Evolutionary conservation across 2,113 vertebrate species (phyloP), one percentile per base, ranked within the genome.

Genomic region (Serilophus lunatus): DNA sequence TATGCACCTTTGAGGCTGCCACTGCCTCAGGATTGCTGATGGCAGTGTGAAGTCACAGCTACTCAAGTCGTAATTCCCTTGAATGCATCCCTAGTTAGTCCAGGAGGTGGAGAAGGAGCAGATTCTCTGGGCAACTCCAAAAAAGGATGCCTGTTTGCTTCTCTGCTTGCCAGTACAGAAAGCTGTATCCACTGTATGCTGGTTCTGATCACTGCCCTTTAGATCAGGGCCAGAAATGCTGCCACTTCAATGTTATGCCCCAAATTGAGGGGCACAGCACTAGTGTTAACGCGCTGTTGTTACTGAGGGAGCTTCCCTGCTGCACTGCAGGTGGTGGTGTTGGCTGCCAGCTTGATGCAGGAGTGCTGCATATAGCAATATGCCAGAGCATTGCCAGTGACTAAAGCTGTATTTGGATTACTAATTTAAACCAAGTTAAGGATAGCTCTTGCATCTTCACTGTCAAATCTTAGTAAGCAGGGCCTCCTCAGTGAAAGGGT

Each of bases 211-310:
- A 4, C 36, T 63, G 25, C 33, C 18, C 8, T 75, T 59, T 31
- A 36, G 6, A 25, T 70, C 40, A 60, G 47, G 68, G 40, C 31
- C n/a, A 87, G 36, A 82, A 86, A 14, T 53, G 44, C n/a, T 78
- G 24, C n/a, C 7, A 1, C 40, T 50, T 63, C 24, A 49, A 36
- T 47, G 36, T 23, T 40, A 25, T 42, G 38, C 23, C 29, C 35
- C 40, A 60, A 28, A 42, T 18, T 4, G 10, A 66, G 18, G 25
- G 17, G 4, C 4, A 10, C 19, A 47, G n/a, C n/a, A 47, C 19
- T 47, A 20, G 22, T 64, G 35, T 70, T 61, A 38, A n/a, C 5
- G 6, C 0, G 0, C 51, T 61, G n/a, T 40, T 49, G 10, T 64
- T 74, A 6, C 38, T 3, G 7, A 40, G 44, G n/a, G 72, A 53